Conservation (phyloP, 1,140 invertebrate species). For the Zophobas atratus region DNA sequence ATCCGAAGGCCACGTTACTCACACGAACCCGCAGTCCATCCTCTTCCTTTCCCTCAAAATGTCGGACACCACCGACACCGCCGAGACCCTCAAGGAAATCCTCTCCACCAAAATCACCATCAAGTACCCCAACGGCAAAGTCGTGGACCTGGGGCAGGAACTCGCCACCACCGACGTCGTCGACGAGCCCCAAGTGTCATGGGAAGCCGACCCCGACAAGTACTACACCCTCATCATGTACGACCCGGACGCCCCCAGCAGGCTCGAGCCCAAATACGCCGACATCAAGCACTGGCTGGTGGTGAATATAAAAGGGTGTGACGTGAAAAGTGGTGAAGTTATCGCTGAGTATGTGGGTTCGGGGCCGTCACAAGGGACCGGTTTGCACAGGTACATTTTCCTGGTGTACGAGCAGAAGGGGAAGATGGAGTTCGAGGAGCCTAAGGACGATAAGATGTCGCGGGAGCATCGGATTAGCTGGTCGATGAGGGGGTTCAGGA, state of each 20-base stretch:
- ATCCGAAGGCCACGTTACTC: too few relatives aligned
- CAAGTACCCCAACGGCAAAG: constrained; percentile 72
- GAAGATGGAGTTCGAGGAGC: constrained; percentile 70
- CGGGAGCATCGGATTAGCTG: constrained; percentile 63
- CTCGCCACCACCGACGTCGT: constrained; percentile 84
- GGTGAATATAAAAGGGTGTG: constrained; percentile 86
- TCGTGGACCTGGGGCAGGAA: constrained; percentile 81
- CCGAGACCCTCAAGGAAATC: constrained; percentile 34
- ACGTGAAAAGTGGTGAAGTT: constrained; percentile 74
- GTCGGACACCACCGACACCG: too few relatives aligned
- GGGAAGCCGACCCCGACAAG: constrained; percentile 73
- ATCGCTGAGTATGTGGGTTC: constrained; percentile 73
- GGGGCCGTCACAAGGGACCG: constrained; percentile 64
- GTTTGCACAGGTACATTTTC: constrained; percentile 79
- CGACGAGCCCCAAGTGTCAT: constrained; percentile 77
- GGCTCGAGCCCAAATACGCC: constrained; percentile 8
- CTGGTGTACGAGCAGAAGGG: constrained; percentile 75
- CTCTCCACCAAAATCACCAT: constrained; percentile 66
- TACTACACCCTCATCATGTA: constrained; percentile 87
- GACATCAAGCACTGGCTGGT: constrained; percentile 84
- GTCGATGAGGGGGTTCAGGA: constrained; percentile 64
- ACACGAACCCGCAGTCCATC: too few relatives aligned
- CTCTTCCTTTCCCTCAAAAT: too few relatives aligned
- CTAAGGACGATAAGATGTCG: constrained; percentile 56
- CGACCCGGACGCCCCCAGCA: constrained; percentile 15